phyloP scores from a whole-genome alignment of 1,140 invertebrate genomes.

The Theocolax elegans region DNA sequence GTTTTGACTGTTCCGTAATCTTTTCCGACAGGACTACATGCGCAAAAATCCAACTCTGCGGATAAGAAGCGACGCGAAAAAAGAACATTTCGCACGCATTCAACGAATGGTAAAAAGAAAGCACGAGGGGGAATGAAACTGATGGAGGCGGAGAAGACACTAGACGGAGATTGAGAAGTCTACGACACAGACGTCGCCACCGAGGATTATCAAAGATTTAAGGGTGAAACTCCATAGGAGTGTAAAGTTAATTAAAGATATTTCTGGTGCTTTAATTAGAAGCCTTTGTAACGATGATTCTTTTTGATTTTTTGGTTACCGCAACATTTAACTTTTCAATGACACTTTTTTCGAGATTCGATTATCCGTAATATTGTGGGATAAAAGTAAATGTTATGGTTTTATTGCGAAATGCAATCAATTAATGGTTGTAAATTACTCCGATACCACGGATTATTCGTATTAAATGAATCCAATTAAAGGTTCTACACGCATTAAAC shows the following conservation, averaged over 20 bases:
- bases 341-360: no score
- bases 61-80: not conserved
- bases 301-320: no score
- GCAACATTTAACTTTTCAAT: no score
- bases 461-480: slow-evolving; percentile 20
- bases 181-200: not conserved
- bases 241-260: slow-evolving; percentile 13
- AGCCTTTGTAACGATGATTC: no score
- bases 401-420: no score
- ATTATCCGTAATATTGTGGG: no score
- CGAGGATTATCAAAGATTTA: not conserved
- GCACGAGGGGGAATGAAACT: no score
- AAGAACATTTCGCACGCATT: not conserved
- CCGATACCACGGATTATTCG: not conserved
- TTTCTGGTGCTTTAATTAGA: not conserved
- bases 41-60: not conserved
- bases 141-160: no score
- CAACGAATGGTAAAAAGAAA: no score
- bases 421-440: not conserved
- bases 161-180: not conserved
- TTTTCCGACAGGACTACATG: slow-evolving; percentile 3
- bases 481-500: not conserved
- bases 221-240: not conserved
- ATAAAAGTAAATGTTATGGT: no score
- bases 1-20: not conserved